A percentile compares a stretch with the other conserved stretches of the same genome.
phyloP scores from a whole-genome alignment of 2,113 vertebrate genomes.

The Sinocyclocheilus grahami region DNA sequence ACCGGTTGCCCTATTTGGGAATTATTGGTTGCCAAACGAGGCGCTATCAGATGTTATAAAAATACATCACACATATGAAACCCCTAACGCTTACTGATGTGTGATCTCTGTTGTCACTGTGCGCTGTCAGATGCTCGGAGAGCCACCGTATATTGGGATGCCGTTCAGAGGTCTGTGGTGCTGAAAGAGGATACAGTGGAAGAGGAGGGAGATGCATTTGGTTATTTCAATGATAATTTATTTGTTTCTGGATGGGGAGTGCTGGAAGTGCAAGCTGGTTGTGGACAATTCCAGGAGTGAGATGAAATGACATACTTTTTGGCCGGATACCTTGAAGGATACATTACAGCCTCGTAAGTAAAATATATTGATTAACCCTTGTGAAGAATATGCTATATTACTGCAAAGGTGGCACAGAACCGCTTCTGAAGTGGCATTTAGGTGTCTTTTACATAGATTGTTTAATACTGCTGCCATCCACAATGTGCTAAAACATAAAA shows the following conservation, averaged over 20 bases:
- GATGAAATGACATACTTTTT: constrained; percentile 82
- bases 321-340: constrained; percentile 87
- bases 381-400: neutral
- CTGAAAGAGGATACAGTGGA: constrained; percentile 78
- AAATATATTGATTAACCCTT: neutral
- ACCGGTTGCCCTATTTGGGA: neutral
- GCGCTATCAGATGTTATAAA: neutral
- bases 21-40: neutral
- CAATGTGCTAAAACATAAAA: too few species aligned
- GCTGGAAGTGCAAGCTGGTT: constrained; percentile 85
- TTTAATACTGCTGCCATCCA: neutral
- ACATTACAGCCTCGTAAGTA: constrained; percentile 87
- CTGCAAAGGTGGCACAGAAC: too few species aligned
- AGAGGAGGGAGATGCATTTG: constrained; percentile 76
- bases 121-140: constrained; percentile 60
- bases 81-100: neutral
- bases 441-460: too few species aligned
- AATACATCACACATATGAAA: neutral
- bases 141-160: constrained; percentile 83
- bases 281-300: constrained; percentile 69
- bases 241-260: constrained; percentile 83
- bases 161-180: constrained; percentile 74
- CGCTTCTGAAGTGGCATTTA: too few species aligned
- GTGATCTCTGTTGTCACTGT: neutral
- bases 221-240: constrained; percentile 85